Conservation (phyloP, 53 echinoderm and acorn worm genomes). For the Crossaster papposus region DNA sequence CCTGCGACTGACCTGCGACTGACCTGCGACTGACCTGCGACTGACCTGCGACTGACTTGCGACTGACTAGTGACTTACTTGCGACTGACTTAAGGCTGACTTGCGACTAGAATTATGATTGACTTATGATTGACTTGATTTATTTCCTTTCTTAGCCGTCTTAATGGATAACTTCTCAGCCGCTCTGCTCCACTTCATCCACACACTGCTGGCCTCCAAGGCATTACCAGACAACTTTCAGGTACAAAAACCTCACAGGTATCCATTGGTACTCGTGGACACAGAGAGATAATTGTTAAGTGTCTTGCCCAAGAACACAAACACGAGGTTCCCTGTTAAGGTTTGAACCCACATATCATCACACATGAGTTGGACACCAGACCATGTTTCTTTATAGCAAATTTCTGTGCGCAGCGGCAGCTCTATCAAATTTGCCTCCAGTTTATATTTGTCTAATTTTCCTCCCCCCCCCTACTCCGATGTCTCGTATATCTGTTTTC, state of each 20-base stretch:
- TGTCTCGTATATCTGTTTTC: slow-evolving; percentile 12
- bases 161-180: slow-evolving; percentile 86
- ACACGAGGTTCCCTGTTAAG: no score
- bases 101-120: no score
- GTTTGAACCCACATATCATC: no score
- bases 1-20: background rate
- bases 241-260: slow-evolving; percentile 49
- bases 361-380: no score
- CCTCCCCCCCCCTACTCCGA: slow-evolving; percentile 1
- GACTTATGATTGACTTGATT: background rate
- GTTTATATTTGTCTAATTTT: background rate
- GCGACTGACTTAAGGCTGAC: no score
- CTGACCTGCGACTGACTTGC: background rate
- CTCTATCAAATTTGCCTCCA: background rate
- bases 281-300: no score
- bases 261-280: no score
- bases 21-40: no score
- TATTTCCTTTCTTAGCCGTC: slow-evolving; percentile 43
- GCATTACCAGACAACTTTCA: slow-evolving; percentile 67
- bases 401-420: no score
- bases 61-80: background rate
- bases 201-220: slow-evolving; percentile 81
- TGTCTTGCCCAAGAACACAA: no score
- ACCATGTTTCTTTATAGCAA: no score
- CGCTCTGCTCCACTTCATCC: slow-evolving; percentile 81